Evolutionary conservation across 2,888 invertebrate species (phyloP).

Genomic region (Microctonus hyperodae): DNA sequence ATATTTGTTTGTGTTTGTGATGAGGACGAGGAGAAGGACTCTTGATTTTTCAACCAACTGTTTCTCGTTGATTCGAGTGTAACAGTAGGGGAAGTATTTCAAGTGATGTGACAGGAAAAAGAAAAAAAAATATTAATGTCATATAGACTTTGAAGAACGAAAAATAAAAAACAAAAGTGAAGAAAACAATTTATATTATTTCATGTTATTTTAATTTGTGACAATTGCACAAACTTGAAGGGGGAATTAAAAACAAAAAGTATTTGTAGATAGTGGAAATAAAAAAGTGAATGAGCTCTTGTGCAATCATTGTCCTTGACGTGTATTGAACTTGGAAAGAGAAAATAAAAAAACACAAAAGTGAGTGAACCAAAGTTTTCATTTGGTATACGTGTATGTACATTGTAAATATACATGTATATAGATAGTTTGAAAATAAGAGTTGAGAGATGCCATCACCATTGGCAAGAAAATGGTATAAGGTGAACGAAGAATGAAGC

Average conservation of each 20-base stretch:
- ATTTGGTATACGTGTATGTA: no score
- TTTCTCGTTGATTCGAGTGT: conserved; percentile 1
- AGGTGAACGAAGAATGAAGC: conserved; percentile 20
- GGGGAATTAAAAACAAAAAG: not conserved
- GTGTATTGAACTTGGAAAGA: not conserved
- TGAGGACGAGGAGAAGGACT: not conserved
- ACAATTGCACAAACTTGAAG: not conserved
- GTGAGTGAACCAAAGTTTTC: conserved; percentile 19
- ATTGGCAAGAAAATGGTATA: not conserved
- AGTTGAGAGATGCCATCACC: conserved; percentile 13
- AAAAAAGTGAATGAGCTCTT: not conserved
- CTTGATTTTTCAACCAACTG: conserved; percentile 6
- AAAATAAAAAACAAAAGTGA: not conserved
- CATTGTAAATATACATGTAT: not conserved
- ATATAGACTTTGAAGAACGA: not conserved
- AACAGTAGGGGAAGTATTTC: not conserved
- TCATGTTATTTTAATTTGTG: not conserved
- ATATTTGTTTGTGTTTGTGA: not conserved
- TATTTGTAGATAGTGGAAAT: not conserved
- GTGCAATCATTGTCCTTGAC: not conserved
- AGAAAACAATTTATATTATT: not conserved
- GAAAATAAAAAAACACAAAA: not conserved
- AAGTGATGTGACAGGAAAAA: not conserved
- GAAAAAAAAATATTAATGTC: not conserved
- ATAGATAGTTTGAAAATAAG: conserved; percentile 30